phyloP scores from a whole-genome alignment of 2,797 vertebrate genomes.

The Eurystomus glaucurus region DNA sequence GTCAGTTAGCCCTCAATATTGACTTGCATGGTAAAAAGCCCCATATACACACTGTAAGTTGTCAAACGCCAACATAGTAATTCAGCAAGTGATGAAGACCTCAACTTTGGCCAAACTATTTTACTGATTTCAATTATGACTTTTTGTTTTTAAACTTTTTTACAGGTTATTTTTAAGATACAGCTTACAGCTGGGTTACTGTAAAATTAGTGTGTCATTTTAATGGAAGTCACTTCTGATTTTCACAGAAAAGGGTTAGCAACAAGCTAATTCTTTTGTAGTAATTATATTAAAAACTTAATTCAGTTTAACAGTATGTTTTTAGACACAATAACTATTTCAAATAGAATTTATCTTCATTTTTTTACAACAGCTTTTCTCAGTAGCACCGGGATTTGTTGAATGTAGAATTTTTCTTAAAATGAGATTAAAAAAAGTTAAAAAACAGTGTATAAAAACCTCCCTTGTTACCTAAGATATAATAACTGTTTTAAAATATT shows the following conservation, averaged over 20 bases:
- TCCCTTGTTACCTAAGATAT: not conserved
- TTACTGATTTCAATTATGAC: not conserved
- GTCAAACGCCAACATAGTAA: not conserved
- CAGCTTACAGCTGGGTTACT: not conserved
- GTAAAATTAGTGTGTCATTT: not conserved
- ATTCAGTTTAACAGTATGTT: not conserved
- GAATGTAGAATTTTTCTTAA: not conserved
- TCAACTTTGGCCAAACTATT: not conserved
- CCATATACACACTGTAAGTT: not conserved
- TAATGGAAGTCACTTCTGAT: not conserved
- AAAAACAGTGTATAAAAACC: not conserved
- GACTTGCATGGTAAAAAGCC: not conserved
- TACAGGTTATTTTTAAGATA: not conserved
- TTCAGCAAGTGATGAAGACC: not conserved
- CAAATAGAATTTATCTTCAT: not conserved
- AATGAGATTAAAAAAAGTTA: not conserved
- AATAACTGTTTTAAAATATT: not conserved
- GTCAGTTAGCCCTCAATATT: not conserved
- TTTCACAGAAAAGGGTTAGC: not conserved
- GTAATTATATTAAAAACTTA: not conserved
- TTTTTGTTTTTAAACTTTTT: not conserved
- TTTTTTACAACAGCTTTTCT: not conserved
- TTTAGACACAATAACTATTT: not conserved
- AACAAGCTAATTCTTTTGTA: not conserved
- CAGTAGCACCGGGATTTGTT: not conserved